Conservation (phyloP, 2,888 invertebrate genomes). For the Erebia epiphron region DNA sequence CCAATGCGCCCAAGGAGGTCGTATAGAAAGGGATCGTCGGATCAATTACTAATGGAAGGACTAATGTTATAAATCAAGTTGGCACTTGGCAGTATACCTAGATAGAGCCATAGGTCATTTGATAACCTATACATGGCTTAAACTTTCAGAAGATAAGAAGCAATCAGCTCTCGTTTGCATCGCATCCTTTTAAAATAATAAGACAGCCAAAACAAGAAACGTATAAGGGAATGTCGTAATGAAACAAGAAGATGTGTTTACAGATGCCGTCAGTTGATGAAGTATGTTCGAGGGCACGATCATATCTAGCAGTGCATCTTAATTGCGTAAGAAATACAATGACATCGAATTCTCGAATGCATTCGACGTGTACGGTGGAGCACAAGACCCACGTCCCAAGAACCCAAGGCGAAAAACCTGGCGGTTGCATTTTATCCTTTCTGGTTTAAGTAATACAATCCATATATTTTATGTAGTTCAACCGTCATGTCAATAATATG, state of each 20-base stretch:
- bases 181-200: conserved; percentile 13
- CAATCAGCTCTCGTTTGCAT: not conserved
- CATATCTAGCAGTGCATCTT: conserved; percentile 60
- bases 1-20: too few relatives aligned
- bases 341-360: conserved; percentile 49
- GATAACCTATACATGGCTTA: conserved; percentile 5
- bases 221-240: conserved; percentile 29
- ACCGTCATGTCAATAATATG: conserved; percentile 15
- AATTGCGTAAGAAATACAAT: conserved; percentile 62
- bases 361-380: conserved; percentile 42
- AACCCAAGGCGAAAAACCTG: not conserved
- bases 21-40: too few relatives aligned
- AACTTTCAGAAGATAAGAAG: conserved; percentile 9
- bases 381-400: not conserved
- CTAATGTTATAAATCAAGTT: too few relatives aligned
- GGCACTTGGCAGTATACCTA: too few relatives aligned
- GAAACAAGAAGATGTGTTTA: conserved; percentile 38
- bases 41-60: too few relatives aligned
- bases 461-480: conserved; percentile 19
- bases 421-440: conserved; percentile 15
- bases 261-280: conserved; percentile 39
- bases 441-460: conserved; percentile 15
- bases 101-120: not conserved
- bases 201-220: conserved; percentile 26
- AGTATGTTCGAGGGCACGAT: conserved; percentile 47